Evolutionary conservation across 1,140 invertebrate species (phyloP), one percentile per base, ranked within the genome.

Genomic region (Cyclargus thomasi): DNA sequence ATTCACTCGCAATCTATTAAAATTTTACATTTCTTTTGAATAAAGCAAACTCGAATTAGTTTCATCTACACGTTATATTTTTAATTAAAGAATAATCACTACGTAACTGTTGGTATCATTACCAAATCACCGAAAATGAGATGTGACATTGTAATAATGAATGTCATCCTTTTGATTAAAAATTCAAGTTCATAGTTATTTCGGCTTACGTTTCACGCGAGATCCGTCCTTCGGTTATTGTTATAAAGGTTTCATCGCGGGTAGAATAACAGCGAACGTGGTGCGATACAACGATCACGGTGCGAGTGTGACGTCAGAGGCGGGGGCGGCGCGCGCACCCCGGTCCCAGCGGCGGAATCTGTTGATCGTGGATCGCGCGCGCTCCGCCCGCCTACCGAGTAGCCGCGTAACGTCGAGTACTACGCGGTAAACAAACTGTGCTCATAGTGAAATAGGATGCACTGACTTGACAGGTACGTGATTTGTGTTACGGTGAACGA

Each of bases 261-360:
- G 29, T 29, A 29, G 29, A 29, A 29, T 29, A 29, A 29, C 0
- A 7, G 29, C 4, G 29, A 29, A 29, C 29, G 29, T 4, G 0
- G 29, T 29, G 7, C 53, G 53, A 55, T 59, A 77, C 75, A 79
- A 79, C 72, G 70, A 74, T 73, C 71, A 77, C 71, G 72, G 80
- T 76, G 81, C 82, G 70, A 74, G 22, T 35, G 80, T 86, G 86
- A 86, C 81, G 81, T 86, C 82, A 85, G 74, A 74, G 74, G 72
- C 72, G 53, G 78, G 21, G 72, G 68, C 63, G 72, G 76, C 74
- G 78, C 75, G 78, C 76, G 76, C 71, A 73, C 71, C 68, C 62
- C 79, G 68, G 67, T 67, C 73, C 72, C 75, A 70, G 75, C 74
- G 73, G 76, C 75, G 67, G 68, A 79, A 76, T 75, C 78, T 79